phyloP scores from a whole-genome alignment of 2,888 invertebrate species.

The Drosophila helvetica region DNA sequence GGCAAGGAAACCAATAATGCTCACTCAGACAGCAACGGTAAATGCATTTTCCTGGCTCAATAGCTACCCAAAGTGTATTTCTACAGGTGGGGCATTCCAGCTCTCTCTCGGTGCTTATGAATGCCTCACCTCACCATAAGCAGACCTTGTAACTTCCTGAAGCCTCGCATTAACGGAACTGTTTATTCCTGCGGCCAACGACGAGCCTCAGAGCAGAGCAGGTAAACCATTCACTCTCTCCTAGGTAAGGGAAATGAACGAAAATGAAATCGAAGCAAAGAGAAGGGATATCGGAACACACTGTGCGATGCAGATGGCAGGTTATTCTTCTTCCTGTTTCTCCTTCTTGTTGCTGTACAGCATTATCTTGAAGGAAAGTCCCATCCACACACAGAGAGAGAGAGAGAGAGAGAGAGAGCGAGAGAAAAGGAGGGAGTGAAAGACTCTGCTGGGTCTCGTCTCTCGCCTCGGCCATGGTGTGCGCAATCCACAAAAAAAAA shows the following conservation, averaged over 20 bases:
- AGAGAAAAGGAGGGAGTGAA: neutral
- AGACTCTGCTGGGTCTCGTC: conserved; percentile 5
- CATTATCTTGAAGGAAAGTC: conserved; percentile 65
- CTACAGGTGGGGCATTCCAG: neutral
- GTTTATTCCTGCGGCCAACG: neutral
- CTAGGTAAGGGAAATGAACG: conserved; percentile 3
- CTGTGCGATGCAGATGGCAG: neutral
- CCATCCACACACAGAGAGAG: too few relatives aligned
- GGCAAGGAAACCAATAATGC: neutral
- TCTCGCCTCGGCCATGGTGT: conserved; percentile 56
- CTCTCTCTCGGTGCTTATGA: neutral
- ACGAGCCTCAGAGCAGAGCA: neutral
- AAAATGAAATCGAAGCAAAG: conserved; percentile 8
- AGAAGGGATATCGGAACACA: neutral
- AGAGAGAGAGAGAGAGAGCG: conserved; percentile 4
- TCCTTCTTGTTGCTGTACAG: conserved; percentile 49
- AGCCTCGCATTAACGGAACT: neutral
- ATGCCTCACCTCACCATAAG: too few relatives aligned
- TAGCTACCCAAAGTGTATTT: too few relatives aligned
- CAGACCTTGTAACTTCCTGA: neutral
- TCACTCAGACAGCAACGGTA: neutral
- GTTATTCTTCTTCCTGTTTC: conserved; percentile 50
- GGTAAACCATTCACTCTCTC: conserved; percentile 1
- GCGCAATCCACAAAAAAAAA: conserved; percentile 52
- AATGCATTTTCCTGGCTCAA: neutral